phyloP scores from a whole-genome alignment of 2,113 vertebrate species.

The Gracilinanus agilis region DNA sequence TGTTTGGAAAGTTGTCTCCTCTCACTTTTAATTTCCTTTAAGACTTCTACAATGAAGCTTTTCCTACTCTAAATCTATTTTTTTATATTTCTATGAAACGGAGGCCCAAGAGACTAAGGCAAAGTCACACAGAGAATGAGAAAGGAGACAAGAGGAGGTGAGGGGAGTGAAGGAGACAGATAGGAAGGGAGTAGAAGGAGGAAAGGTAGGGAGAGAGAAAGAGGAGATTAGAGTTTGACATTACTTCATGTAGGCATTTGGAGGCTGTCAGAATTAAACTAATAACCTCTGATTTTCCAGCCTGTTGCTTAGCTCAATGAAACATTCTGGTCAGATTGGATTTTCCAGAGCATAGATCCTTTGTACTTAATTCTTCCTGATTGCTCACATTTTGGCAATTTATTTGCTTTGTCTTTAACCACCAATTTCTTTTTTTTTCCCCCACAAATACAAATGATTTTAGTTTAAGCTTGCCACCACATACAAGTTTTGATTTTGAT shows the following conservation, averaged over 20 bases:
- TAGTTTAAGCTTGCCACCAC: conserved; percentile 51
- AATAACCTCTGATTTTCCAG: conserved; percentile 47
- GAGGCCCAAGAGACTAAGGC: neutral
- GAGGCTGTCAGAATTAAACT: conserved; percentile 17
- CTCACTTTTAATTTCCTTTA: neutral
- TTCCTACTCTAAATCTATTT: neutral
- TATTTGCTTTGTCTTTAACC: conserved; percentile 65
- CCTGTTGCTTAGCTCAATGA: conserved; percentile 25
- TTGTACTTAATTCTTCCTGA: conserved; percentile 54
- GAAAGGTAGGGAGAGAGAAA: too few relatives aligned
- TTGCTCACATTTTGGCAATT: conserved; percentile 49
- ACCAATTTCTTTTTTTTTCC: neutral
- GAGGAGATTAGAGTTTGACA: neutral
- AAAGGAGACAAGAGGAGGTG: neutral
- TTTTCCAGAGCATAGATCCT: conserved; percentile 47
- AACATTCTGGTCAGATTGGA: conserved; percentile 26
- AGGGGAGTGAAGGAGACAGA: neutral
- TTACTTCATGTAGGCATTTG: conserved; percentile 28
- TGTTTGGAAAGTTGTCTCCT: neutral
- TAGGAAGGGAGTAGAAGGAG: too few relatives aligned
- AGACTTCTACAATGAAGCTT: neutral
- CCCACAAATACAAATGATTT: conserved; percentile 38
- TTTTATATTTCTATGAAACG: neutral
- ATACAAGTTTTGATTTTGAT: conserved; percentile 66
- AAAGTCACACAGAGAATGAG: neutral